Conservation (phyloP, 2,113 vertebrate species). For the Castor canadensis region DNA sequence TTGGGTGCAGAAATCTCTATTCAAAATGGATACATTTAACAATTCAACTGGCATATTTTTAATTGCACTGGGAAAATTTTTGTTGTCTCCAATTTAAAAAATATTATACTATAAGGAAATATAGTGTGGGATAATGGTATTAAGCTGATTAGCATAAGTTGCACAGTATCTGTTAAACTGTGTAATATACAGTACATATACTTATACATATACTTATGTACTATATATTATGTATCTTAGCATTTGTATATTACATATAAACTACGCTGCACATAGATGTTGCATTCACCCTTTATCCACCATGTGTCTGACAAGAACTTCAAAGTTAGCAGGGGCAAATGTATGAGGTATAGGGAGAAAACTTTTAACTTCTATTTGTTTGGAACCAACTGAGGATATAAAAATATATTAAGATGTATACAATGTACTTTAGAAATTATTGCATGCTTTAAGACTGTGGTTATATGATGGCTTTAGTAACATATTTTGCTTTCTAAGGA, state of each 20-base stretch:
- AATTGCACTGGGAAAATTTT: neutral
- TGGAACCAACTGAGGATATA: neutral
- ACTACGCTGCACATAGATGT: neutral
- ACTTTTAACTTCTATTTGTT: neutral
- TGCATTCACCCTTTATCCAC: neutral
- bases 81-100: neutral
- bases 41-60: neutral
- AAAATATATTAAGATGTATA: neutral
- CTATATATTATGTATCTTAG: no score
- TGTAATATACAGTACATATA: neutral
- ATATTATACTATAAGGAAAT: neutral
- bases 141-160: neutral
- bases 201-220: neutral
- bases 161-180: neutral
- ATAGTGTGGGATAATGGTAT: neutral
- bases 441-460: neutral
- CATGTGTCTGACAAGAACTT: neutral
- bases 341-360: neutral
- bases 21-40: neutral
- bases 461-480: neutral
- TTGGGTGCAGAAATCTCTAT: neutral
- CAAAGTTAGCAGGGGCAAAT: no score
- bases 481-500: neutral
- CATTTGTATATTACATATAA: neutral
- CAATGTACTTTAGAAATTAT: neutral